Percentiles rank a stretch among this genome's conserved stretches.
These are phyloP conservation scores for Biston stratarius DNA, from an alignment of 2,888 invertebrate species.

Conservation along the genomic window DNA sequence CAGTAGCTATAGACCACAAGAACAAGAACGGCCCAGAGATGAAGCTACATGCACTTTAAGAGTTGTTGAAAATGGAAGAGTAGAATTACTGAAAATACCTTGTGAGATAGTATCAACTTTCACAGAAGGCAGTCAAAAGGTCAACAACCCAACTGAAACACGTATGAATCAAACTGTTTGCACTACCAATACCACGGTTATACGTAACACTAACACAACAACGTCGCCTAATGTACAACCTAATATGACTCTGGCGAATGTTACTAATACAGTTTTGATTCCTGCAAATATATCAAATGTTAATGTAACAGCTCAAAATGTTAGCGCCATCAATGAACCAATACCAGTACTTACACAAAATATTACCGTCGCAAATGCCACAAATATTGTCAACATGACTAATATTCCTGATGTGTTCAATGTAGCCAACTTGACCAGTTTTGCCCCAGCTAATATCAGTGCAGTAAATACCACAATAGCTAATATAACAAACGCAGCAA, in stretches of 20 bases:
- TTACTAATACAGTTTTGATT: background rate
- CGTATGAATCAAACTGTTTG: slow-evolving; percentile 63
- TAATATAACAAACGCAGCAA: slow-evolving; percentile 5
- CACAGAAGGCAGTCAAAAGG: slow-evolving; percentile 63
- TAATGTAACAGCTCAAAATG: slow-evolving; percentile 14
- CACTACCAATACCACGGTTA: slow-evolving; percentile 59
- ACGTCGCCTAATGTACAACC: slow-evolving; percentile 21
- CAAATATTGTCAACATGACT: too few relatives aligned
- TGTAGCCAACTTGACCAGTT: background rate
- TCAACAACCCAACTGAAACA: slow-evolving; percentile 43
- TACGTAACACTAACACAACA: slow-evolving; percentile 30
- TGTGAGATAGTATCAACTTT: slow-evolving; percentile 82
- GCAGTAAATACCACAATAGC: slow-evolving; percentile 9
- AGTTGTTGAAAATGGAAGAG: slow-evolving; percentile 65
- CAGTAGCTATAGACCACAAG: slow-evolving; percentile 43
- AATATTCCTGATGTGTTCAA: background rate
- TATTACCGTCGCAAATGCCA: too few relatives aligned
- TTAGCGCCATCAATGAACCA: slow-evolving; percentile 1
- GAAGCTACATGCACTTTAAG: slow-evolving; percentile 69
- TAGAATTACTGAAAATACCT: slow-evolving; percentile 70
- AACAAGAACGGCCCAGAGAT: slow-evolving; percentile 53
- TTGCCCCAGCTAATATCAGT: slow-evolving; percentile 7
- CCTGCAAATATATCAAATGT: background rate
- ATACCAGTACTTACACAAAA: background rate
- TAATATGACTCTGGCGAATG: slow-evolving; percentile 22